Percentiles rank a stretch among this genome's conserved stretches.
Evolutionary conservation across 1,140 invertebrate genomes (phyloP).

Genomic region (Cataglyphis hispanica): DNA sequence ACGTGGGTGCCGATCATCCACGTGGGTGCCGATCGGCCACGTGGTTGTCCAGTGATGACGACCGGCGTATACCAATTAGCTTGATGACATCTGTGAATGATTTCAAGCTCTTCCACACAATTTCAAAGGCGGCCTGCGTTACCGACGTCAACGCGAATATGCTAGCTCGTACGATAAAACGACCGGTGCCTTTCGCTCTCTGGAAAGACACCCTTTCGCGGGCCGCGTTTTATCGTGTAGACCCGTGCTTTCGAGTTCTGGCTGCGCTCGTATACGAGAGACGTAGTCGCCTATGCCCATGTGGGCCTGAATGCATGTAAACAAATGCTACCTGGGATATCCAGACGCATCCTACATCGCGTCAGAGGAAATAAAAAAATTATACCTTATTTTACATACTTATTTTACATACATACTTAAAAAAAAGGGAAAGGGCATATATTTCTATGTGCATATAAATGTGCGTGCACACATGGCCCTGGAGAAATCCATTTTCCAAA

Average conservation of each 20-base stretch:
- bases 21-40: neutral
- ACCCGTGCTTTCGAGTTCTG: constrained; percentile 72
- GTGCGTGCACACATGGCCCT: too few species aligned
- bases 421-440: neutral
- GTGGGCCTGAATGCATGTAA: constrained; percentile 28
- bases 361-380: neutral
- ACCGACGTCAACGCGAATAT: constrained; percentile 60
- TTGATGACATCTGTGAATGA: constrained; percentile 77
- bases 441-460: neutral
- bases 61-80: constrained; percentile 61
- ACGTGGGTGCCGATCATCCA: constrained; percentile 46
- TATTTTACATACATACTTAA: neutral
- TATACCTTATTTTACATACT: too few species aligned
- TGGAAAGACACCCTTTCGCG: constrained; percentile 69
- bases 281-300: constrained; percentile 56
- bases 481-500: neutral
- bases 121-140: constrained; percentile 64
- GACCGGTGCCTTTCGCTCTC: constrained; percentile 52
- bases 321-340: constrained; percentile 28
- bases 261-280: constrained; percentile 67
- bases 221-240: constrained; percentile 68
- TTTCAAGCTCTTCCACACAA: constrained; percentile 73
- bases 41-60: constrained; percentile 24
- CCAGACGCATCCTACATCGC: neutral
- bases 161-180: constrained; percentile 72